Evolutionary conservation across 2,113 vertebrate genomes (phyloP).

Genomic region (Neolamprologus toae): DNA sequence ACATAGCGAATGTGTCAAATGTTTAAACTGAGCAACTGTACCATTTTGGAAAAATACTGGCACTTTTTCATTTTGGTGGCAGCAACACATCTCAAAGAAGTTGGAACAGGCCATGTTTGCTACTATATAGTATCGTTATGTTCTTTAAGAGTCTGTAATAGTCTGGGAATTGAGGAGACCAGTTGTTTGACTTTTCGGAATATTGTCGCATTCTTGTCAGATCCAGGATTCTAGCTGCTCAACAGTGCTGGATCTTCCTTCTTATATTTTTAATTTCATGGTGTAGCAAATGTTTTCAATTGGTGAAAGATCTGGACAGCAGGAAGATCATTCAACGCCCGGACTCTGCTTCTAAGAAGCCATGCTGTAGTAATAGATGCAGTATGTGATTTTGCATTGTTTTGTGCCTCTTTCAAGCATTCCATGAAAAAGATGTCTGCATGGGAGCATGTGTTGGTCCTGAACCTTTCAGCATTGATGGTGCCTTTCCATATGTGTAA

Average conservation of each 20-base stretch:
- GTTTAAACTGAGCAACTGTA: not conserved
- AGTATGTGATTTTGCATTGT: not conserved
- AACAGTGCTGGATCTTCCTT: not conserved
- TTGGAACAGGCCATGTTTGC: not conserved
- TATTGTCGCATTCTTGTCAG: not conserved
- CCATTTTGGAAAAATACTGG: not conserved
- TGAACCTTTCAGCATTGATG: not conserved
- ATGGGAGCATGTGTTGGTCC: not conserved
- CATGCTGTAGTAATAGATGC: not conserved
- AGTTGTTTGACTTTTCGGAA: not conserved
- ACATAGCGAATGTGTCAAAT: not conserved
- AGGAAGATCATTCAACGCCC: not conserved
- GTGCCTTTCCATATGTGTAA: not conserved
- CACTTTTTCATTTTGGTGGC: not conserved
- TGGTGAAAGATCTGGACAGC: not conserved
- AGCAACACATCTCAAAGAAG: not conserved
- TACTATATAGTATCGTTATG: not conserved
- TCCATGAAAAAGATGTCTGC: not conserved
- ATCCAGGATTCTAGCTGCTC: not conserved
- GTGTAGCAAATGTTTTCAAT: not conserved
- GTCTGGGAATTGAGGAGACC: not conserved
- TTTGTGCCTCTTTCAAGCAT: not conserved
- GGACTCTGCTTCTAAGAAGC: not conserved
- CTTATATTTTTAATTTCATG: not conserved
- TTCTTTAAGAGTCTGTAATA: not conserved